Evolutionary conservation across 2,113 vertebrate species (phyloP).

Genomic region (Callipepla squamata): DNA sequence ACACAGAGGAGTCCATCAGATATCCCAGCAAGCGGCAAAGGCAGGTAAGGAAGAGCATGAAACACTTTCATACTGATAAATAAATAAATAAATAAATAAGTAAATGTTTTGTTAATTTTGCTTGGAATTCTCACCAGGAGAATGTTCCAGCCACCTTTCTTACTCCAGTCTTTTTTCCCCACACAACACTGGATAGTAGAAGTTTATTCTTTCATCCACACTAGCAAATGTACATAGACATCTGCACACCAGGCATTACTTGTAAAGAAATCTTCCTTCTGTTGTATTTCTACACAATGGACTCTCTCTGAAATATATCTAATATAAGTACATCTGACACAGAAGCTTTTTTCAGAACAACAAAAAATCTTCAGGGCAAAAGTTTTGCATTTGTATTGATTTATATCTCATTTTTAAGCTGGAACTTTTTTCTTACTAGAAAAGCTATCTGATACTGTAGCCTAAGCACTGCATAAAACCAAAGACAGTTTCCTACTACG

Average conservation of each 20-base stretch:
- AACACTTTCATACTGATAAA: neutral
- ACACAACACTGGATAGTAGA: neutral
- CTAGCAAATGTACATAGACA: neutral
- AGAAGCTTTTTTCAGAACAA: neutral
- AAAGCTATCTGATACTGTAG: neutral
- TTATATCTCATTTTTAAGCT: neutral
- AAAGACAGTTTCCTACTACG: neutral
- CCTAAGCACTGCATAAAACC: neutral
- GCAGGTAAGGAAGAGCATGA: neutral
- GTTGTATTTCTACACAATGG: neutral
- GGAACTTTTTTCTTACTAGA: neutral
- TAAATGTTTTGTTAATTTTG: fast-evolving
- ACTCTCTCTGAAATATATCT: neutral
- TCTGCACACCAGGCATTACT: fast-evolving
- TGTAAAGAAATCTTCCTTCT: neutral
- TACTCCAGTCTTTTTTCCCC: neutral
- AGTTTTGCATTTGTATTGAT: neutral
- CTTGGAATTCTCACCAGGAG: neutral
- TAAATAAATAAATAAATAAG: neutral
- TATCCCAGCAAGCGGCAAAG: neutral
- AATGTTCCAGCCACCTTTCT: neutral
- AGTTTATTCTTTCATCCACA: neutral
- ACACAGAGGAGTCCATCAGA: neutral
- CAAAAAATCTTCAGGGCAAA: neutral
- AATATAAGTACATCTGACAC: neutral